Evolutionary conservation across 1,140 invertebrate genomes (phyloP).

Genomic region (Rhopalosiphum padi): DNA sequence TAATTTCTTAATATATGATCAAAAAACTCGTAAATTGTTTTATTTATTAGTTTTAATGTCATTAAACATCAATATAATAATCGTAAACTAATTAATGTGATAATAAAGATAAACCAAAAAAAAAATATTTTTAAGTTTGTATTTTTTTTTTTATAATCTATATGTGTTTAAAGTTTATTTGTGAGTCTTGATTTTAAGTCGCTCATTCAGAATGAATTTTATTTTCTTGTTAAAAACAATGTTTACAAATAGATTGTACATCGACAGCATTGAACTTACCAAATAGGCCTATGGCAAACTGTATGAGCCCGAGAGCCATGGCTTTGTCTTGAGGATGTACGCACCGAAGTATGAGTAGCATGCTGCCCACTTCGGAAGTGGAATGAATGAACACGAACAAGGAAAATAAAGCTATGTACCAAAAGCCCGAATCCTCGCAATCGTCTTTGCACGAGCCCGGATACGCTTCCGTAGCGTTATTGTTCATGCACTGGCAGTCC

Average conservation of each 20-base stretch:
- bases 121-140: too few species aligned
- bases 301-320: slow-evolving; percentile 91
- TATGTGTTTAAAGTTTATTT: too few species aligned
- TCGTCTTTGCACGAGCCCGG: slow-evolving; percentile 80
- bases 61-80: too few species aligned
- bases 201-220: too few species aligned
- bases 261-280: slow-evolving; percentile 67
- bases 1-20: too few species aligned
- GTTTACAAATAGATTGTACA: too few species aligned
- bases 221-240: too few species aligned
- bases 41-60: too few species aligned
- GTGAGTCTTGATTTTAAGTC: too few species aligned
- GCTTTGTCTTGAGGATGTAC: slow-evolving; percentile 91
- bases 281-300: slow-evolving; percentile 91
- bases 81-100: not conserved
- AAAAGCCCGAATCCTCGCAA: slow-evolving; percentile 76
- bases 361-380: slow-evolving; percentile 89
- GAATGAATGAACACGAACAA: slow-evolving; percentile 90
- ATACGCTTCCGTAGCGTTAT: slow-evolving; percentile 64
- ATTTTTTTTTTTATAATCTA: too few species aligned
- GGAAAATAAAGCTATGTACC: slow-evolving; percentile 86
- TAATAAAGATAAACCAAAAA: not conserved
- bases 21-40: too few species aligned
- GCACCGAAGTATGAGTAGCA: slow-evolving; percentile 87
- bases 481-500: slow-evolving; percentile 78